Evolutionary conservation across 2,888 invertebrate genomes (phyloP).

Genomic region (Salpingus planirostris): DNA sequence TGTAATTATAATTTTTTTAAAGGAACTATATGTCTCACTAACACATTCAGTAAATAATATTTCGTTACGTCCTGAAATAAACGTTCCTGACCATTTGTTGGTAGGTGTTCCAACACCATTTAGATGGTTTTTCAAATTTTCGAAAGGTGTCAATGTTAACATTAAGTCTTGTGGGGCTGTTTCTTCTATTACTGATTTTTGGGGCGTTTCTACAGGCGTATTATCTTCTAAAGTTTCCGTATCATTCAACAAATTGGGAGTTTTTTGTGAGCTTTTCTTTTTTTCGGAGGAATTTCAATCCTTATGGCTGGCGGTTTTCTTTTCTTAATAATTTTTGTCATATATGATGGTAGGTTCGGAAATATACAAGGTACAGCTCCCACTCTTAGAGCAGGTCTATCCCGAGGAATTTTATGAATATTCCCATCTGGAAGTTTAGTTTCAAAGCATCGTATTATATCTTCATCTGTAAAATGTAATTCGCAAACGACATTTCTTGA

Average conservation of each 20-base stretch:
- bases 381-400: not conserved
- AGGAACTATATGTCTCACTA: not conserved
- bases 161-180: not conserved
- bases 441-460: not conserved
- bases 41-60: not conserved
- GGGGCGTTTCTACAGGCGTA: not conserved
- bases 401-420: not conserved
- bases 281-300: not conserved
- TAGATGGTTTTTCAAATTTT: not conserved
- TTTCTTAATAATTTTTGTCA: not conserved
- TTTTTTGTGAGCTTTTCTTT: not conserved
- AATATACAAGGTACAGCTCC: not conserved
- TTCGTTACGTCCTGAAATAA: not conserved
- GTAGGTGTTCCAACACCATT: not conserved
- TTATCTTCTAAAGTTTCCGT: not conserved
- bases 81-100: not conserved
- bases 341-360: not conserved
- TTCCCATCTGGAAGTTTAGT: not conserved
- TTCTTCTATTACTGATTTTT: not conserved
- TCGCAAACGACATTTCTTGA: not conserved
- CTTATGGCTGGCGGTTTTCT: not conserved
- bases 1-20: not conserved
- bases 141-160: too few relatives aligned
- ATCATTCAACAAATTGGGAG: not conserved
- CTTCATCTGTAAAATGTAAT: not conserved